Conservation (phyloP, 2,888 invertebrate species). For the Drepanosiphum platanoidis region DNA sequence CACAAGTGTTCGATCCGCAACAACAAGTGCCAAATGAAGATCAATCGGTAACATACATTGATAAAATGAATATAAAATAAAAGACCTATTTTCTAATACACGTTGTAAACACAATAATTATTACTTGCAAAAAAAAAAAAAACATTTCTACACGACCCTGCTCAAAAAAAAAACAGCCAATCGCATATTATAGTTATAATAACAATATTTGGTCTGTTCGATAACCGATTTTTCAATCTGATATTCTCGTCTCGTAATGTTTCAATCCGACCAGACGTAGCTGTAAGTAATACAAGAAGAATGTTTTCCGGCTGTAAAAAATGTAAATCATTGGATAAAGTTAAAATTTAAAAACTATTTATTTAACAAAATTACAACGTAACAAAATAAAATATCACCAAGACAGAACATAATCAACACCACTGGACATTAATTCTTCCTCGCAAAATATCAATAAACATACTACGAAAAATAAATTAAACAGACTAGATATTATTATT, state of each 20-base stretch:
- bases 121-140: no score
- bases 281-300: neutral
- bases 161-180: no score
- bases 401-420: slow-evolving; percentile 42
- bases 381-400: slow-evolving; percentile 59
- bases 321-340: neutral
- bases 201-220: neutral
- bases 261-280: neutral
- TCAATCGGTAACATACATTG: no score
- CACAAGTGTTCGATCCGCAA: no score
- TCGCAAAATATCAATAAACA: slow-evolving; percentile 40
- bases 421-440: slow-evolving; percentile 37
- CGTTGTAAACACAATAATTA: no score
- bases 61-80: no score
- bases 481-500: slow-evolving; percentile 59
- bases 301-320: neutral
- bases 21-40: no score
- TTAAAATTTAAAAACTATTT: slow-evolving; percentile 47
- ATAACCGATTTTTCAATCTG: neutral
- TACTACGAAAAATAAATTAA: slow-evolving; percentile 47
- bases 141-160: no score
- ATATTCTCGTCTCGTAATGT: neutral
- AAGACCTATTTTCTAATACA: no score
- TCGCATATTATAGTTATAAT: no score
- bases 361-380: slow-evolving; percentile 58